Evolutionary conservation across 2,888 invertebrate genomes (phyloP).

Genomic region (Hybos culiciformis): DNA sequence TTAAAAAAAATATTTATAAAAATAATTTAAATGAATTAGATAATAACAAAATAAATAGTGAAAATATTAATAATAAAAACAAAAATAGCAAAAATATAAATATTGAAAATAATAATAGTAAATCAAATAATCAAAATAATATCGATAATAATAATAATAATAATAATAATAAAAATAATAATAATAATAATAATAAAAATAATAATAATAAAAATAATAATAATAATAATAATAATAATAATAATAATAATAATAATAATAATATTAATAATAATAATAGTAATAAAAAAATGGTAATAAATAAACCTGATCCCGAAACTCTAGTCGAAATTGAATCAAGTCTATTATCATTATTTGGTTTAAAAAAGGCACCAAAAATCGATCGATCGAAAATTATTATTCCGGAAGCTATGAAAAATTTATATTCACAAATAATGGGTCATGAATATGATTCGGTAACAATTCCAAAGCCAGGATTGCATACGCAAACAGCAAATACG

Average conservation of each 20-base stretch:
- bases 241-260: slow-evolving; percentile 14
- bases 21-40: slow-evolving; percentile 14
- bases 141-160: slow-evolving; percentile 8
- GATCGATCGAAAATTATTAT: slow-evolving; percentile 39
- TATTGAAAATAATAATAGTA: slow-evolving; percentile 11
- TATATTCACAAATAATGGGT: slow-evolving; percentile 57
- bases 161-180: slow-evolving; percentile 5
- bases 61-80: slow-evolving; percentile 7
- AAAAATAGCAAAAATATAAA: slow-evolving; percentile 13
- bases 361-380: slow-evolving; percentile 35
- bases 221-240: slow-evolving; percentile 13
- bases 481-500: slow-evolving; percentile 68
- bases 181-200: slow-evolving; percentile 11
- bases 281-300: slow-evolving; percentile 15
- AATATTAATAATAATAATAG: slow-evolving; percentile 15
- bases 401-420: slow-evolving; percentile 66
- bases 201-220: slow-evolving; percentile 14
- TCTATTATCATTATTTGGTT: slow-evolving; percentile 33
- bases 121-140: slow-evolving; percentile 6
- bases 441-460: slow-evolving; percentile 48
- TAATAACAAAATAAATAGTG: not conserved
- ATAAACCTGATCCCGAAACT: slow-evolving; percentile 33
- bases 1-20: slow-evolving; percentile 19
- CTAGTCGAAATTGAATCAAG: slow-evolving; percentile 37
- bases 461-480: slow-evolving; percentile 51